Percentiles rank a stretch among this genome's conserved stretches.
Conservation (phyloP, 2,888 invertebrate species). For the Morinoia aosen region DNA sequence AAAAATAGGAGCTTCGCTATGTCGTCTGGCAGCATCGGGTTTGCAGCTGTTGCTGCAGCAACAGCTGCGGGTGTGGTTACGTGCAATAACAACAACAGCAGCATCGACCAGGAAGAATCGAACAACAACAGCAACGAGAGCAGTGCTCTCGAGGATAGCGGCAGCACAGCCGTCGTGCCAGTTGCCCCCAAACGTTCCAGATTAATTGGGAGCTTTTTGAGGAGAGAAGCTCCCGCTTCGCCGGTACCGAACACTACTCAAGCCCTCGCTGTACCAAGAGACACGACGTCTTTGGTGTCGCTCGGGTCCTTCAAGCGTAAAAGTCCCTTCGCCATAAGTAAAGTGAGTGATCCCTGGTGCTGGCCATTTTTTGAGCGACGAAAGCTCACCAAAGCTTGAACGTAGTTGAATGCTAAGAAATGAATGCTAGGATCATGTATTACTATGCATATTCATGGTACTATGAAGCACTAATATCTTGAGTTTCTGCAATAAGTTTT, state of each 20-base stretch:
- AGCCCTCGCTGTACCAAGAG: neutral
- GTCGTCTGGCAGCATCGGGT: neutral
- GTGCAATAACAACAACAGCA: conserved; percentile 35
- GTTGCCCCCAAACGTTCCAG: conserved; percentile 15
- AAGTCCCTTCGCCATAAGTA: conserved; percentile 31
- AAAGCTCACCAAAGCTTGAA: too few relatives aligned
- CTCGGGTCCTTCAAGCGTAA: neutral
- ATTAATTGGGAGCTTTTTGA: conserved; percentile 31
- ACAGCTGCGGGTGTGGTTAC: conserved; percentile 14
- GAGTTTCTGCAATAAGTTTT: neutral
- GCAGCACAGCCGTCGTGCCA: neutral
- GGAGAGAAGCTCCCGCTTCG: neutral
- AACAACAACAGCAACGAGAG: conserved; percentile 48
- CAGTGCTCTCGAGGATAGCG: conserved; percentile 27
- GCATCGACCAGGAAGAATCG: neutral
- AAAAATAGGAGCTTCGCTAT: neutral
- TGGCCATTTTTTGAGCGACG: neutral
- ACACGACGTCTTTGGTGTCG: neutral
- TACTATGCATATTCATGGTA: neutral
- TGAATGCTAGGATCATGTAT: too few relatives aligned
- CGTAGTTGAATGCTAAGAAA: too few relatives aligned
- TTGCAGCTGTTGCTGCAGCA: conserved; percentile 29
- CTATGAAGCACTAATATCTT: neutral
- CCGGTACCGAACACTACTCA: neutral
- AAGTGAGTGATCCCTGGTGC: conserved; percentile 9